phyloP scores from a whole-genome alignment of 1,140 invertebrate species.

The Glossosoma conforme region DNA sequence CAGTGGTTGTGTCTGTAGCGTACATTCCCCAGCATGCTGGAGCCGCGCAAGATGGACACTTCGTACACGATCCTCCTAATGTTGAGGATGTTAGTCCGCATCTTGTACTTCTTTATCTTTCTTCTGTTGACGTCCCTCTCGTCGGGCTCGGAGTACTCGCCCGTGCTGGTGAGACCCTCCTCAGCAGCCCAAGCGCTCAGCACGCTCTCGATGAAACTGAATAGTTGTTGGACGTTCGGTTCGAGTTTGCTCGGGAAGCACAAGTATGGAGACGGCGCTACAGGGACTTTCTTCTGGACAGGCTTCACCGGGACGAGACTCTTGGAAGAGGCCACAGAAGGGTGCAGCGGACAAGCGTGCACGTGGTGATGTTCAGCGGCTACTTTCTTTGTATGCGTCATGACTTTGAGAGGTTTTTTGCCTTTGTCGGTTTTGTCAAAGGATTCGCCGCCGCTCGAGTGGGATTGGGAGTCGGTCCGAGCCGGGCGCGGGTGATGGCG shows the following conservation, averaged over 20 bases:
- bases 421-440: conserved; percentile 39
- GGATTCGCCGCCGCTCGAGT: conserved; percentile 45
- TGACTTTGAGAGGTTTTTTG: conserved; percentile 33
- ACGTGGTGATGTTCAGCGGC: conserved; percentile 43
- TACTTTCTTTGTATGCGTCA: conserved; percentile 32
- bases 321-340: conserved; percentile 40
- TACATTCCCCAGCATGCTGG: conserved; percentile 57
- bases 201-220: conserved; percentile 69
- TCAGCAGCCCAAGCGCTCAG: conserved; percentile 64
- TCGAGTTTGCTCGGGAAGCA: conserved; percentile 53
- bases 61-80: conserved; percentile 61
- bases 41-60: conserved; percentile 58
- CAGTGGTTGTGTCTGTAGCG: conserved; percentile 67
- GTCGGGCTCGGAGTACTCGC: conserved; percentile 58
- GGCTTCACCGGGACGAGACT: conserved; percentile 42
- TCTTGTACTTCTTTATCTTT: conserved; percentile 58
- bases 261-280: conserved; percentile 42
- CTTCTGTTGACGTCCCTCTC: conserved; percentile 59
- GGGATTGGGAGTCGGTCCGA: conserved; percentile 40
- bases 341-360: conserved; percentile 46
- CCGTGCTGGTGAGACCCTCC: conserved; percentile 60
- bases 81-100: conserved; percentile 58
- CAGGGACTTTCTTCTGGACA: conserved; percentile 25
- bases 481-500: conserved; percentile 36
- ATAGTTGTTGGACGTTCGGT: conserved; percentile 71